These are phyloP conservation scores for Neosilurus mollespiculum DNA, from an alignment of 2,797 vertebrate species.

Conservation along the genomic window DNA sequence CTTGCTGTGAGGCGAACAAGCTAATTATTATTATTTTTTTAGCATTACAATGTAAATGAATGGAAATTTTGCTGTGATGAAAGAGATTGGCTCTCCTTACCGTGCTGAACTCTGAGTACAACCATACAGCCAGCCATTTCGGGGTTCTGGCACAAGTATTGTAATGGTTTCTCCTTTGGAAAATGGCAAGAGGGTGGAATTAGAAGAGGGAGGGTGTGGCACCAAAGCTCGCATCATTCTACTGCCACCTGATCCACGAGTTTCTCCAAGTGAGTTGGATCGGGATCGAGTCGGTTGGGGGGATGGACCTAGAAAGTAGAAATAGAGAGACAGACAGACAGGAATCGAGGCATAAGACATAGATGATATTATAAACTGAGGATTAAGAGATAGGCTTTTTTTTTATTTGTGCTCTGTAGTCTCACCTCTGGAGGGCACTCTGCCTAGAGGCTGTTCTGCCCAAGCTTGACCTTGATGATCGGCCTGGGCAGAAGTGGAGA, in stretches of 20 bases:
- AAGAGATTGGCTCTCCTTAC: constrained; percentile 66
- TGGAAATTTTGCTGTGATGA: neutral
- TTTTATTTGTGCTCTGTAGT: neutral
- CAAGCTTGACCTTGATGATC: constrained; percentile 47
- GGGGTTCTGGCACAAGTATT: constrained; percentile 74
- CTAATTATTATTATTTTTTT: no score
- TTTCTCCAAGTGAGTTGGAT: constrained; percentile 69
- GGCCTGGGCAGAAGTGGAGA: neutral
- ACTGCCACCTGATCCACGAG: constrained; percentile 52
- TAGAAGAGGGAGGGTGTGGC: constrained; percentile 72
- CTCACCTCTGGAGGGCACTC: constrained; percentile 74
- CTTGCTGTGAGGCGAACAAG: no score
- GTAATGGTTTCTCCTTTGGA: constrained; percentile 75
- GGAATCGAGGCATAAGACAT: neutral
- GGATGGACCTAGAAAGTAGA: constrained; percentile 66
- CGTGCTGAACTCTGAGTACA: constrained; percentile 71
- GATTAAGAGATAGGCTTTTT: neutral
- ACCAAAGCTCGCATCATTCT: constrained; percentile 74
- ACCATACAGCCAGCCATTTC: constrained; percentile 93
- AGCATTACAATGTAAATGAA: no score
- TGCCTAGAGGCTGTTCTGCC: constrained; percentile 62
- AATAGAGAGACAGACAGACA: neutral
- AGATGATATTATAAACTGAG: neutral
- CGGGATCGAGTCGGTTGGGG: constrained; percentile 66
- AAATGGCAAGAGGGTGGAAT: constrained; percentile 84